Evolutionary conservation across 2,888 invertebrate genomes (phyloP).

Genomic region (Hedya salicella): DNA sequence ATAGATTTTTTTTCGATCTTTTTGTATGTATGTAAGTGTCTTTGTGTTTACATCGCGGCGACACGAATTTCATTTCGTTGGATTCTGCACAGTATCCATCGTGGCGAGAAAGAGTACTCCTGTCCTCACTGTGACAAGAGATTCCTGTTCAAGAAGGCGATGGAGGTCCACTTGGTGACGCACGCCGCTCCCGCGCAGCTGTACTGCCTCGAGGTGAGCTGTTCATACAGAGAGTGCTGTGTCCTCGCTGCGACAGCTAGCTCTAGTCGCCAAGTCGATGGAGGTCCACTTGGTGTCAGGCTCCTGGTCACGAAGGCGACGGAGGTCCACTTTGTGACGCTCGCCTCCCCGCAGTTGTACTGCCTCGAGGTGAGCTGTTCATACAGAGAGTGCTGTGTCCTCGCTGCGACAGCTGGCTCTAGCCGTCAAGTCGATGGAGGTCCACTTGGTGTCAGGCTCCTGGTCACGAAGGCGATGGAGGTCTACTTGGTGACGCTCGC

Average conservation of each 20-base stretch:
- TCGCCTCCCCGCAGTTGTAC: slow-evolving; percentile 67
- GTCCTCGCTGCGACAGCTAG: no score
- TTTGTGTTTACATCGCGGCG: no score
- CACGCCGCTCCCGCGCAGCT: slow-evolving; percentile 66
- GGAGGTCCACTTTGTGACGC: slow-evolving; percentile 69
- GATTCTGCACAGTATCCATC: slow-evolving; percentile 71
- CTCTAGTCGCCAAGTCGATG: no score
- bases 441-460: no score
- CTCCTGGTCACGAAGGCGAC: slow-evolving; percentile 76
- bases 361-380: slow-evolving; percentile 63
- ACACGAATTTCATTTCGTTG: no score
- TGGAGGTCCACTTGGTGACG: slow-evolving; percentile 69
- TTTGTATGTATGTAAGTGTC: no score
- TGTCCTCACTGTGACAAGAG: slow-evolving; percentile 67
- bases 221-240: no score
- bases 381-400: no score
- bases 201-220: slow-evolving; percentile 69
- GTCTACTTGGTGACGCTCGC: slow-evolving; percentile 70
- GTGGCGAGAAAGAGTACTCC: slow-evolving; percentile 70
- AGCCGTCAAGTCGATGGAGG: no score
- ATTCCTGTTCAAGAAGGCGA: slow-evolving; percentile 75
- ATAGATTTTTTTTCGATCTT: no score
- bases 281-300: no score
- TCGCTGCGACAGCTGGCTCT: no score
- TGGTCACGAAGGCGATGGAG: slow-evolving; percentile 75